Evolutionary conservation across 2,113 vertebrate species (phyloP).

Genomic region (Speoplatyrhinus poulsoni): DNA sequence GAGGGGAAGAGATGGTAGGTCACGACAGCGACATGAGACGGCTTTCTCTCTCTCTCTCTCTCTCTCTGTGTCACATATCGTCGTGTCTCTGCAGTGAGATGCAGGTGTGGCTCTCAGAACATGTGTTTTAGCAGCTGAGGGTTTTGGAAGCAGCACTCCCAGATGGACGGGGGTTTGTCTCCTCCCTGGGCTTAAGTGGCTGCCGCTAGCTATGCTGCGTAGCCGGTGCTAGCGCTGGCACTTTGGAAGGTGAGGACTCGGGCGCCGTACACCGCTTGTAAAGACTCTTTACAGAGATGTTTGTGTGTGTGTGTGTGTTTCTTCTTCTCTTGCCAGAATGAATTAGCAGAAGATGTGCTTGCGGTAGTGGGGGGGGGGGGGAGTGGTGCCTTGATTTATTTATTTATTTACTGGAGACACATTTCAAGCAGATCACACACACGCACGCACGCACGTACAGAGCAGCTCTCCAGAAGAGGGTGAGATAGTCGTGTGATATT

Average conservation of each 20-base stretch:
- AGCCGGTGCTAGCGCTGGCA: slow-evolving; percentile 62
- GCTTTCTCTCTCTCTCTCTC: slow-evolving; percentile 4
- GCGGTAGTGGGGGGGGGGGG: slow-evolving; percentile 12
- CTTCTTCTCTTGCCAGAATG: slow-evolving; percentile 54
- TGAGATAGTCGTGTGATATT: slow-evolving; percentile 53
- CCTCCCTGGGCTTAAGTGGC: slow-evolving; percentile 43
- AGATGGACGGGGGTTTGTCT: slow-evolving; percentile 66
- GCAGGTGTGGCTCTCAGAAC: slow-evolving; percentile 46
- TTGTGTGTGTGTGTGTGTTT: too few species aligned
- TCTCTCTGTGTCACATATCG: slow-evolving; percentile 21
- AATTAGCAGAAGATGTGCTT: slow-evolving; percentile 67
- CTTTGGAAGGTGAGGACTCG: slow-evolving; percentile 64
- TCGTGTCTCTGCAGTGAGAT: slow-evolving; percentile 43
- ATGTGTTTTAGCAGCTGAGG: slow-evolving; percentile 68
- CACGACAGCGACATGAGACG: slow-evolving; percentile 23
- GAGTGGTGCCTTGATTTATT: slow-evolving; percentile 53
- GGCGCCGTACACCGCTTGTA: slow-evolving; percentile 59
- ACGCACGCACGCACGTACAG: slow-evolving; percentile 10
- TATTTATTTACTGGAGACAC: slow-evolving; percentile 27
- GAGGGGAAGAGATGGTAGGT: slow-evolving; percentile 10
- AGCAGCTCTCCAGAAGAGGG: slow-evolving; percentile 31
- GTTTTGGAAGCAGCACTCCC: slow-evolving; percentile 55
- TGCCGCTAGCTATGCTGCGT: slow-evolving; percentile 54
- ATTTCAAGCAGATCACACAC: background rate
- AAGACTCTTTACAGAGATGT: slow-evolving; percentile 67